Conservation (phyloP, 2,113 vertebrate species). For the Girardinichthys multiradiatus region DNA sequence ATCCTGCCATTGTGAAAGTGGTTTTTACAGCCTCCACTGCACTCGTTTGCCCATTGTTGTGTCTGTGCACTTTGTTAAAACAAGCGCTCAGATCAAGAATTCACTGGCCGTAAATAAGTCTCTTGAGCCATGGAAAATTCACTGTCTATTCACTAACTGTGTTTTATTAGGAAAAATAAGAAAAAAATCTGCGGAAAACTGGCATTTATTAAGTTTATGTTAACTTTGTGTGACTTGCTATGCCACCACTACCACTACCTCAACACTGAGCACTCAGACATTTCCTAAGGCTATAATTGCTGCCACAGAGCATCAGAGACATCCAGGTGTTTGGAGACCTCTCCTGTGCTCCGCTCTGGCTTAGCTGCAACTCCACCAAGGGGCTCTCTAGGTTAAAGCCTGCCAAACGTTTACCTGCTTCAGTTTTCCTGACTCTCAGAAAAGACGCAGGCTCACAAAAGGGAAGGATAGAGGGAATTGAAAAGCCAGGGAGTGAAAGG, state of each 20-base stretch:
- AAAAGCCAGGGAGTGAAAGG: conserved; percentile 58
- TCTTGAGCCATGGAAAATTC: conserved; percentile 37
- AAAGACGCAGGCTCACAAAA: conserved; percentile 65
- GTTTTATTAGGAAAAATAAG: conserved; percentile 5
- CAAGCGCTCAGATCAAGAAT: conserved; percentile 14
- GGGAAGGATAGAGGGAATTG: conserved; percentile 55
- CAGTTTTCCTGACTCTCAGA: conserved; percentile 64
- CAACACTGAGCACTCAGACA: conserved; percentile 29
- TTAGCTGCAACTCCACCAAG: conserved; percentile 52
- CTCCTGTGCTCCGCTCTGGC: conserved; percentile 49
- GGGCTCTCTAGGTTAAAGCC: conserved; percentile 66
- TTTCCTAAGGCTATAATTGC: conserved; percentile 60
- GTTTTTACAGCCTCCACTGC: conserved; percentile 64
- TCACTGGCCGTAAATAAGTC: conserved; percentile 21
- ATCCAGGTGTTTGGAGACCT: conserved; percentile 76
- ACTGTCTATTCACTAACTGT: background rate
- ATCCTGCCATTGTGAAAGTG: conserved; percentile 81
- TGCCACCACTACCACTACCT: conserved; percentile 8
- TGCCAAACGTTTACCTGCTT: conserved; percentile 76
- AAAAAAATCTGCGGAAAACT: background rate
- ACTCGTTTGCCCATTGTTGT: conserved; percentile 50
- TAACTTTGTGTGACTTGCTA: conserved; percentile 22
- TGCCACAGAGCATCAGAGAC: conserved; percentile 69
- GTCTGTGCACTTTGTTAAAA: conserved; percentile 49
- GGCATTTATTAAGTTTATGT: conserved; percentile 13